These are phyloP conservation scores for Thymelicus sylvestris DNA, from an alignment of 2,888 invertebrate genomes.

Conservation along the genomic window DNA sequence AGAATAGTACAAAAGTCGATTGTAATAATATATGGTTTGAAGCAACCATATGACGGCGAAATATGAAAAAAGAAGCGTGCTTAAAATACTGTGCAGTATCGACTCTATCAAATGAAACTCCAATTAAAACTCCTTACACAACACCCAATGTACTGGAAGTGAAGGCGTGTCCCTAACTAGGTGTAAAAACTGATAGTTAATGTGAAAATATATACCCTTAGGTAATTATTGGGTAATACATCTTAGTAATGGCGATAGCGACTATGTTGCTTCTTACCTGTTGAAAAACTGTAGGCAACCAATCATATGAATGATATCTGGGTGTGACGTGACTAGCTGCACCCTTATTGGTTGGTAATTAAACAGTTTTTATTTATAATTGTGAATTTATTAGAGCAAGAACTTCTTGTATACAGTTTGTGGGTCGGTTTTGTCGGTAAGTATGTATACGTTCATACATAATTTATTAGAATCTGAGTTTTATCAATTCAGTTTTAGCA, in stretches of 20 bases:
- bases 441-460: no score
- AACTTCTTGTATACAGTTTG: background rate
- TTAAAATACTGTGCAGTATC: no score
- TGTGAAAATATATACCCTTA: slow-evolving; percentile 13
- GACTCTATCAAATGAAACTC: background rate
- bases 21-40: no score
- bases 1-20: no score
- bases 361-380: background rate
- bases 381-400: slow-evolving; percentile 3
- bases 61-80: no score
- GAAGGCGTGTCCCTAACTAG: background rate
- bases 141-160: background rate
- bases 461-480: no score
- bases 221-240: slow-evolving; percentile 14
- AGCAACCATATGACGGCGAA: no score
- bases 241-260: slow-evolving; percentile 1
- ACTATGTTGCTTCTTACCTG: slow-evolving; percentile 4
- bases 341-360: slow-evolving; percentile 6
- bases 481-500: no score
- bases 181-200: slow-evolving; percentile 4
- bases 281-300: slow-evolving; percentile 5
- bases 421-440: no score
- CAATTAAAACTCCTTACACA: slow-evolving; percentile 2
- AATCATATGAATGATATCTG: slow-evolving; percentile 9
- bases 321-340: background rate